A percentile compares a stretch with the other conserved stretches of the same genome.
These are phyloP conservation scores for Sebastiscus albofasciatus DNA, from an alignment of 2,797 vertebrate species.

Conservation along the genomic window DNA sequence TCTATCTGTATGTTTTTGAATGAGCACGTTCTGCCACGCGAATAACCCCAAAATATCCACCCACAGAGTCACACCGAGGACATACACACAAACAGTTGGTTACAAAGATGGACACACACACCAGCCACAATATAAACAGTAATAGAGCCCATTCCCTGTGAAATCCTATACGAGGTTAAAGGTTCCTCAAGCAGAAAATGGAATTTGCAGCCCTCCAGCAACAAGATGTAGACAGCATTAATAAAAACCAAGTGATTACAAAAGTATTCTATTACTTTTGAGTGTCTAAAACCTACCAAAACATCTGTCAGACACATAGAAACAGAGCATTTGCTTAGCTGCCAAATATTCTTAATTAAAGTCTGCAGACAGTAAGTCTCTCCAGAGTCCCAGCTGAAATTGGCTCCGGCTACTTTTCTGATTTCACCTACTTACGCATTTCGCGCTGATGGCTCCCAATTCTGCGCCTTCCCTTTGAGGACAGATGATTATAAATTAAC, in stretches of 20 bases:
- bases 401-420: constrained; percentile 48
- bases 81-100: not conserved
- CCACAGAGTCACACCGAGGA: not conserved
- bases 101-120: not conserved
- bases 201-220: constrained; percentile 1
- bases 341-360: constrained; percentile 72
- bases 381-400: constrained; percentile 54
- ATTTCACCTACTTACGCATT: constrained; percentile 58
- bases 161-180: not conserved
- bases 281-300: constrained; percentile 18
- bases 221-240: not conserved
- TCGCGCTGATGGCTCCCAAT: constrained; percentile 43
- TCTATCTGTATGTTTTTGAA: not conserved
- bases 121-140: not conserved
- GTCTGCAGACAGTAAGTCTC: constrained; percentile 45
- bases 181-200: constrained; percentile 33
- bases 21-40: not conserved
- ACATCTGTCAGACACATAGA: constrained; percentile 42
- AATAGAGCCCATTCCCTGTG: not conserved
- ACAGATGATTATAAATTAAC: constrained; percentile 68
- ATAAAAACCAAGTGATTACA: constrained; percentile 31
- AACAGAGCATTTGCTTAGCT: constrained; percentile 30
- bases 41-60: not conserved
- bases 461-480: constrained; percentile 48
- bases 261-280: constrained; percentile 42